phyloP scores from a whole-genome alignment of 2,113 vertebrate species.

The Cinclus cinclus region DNA sequence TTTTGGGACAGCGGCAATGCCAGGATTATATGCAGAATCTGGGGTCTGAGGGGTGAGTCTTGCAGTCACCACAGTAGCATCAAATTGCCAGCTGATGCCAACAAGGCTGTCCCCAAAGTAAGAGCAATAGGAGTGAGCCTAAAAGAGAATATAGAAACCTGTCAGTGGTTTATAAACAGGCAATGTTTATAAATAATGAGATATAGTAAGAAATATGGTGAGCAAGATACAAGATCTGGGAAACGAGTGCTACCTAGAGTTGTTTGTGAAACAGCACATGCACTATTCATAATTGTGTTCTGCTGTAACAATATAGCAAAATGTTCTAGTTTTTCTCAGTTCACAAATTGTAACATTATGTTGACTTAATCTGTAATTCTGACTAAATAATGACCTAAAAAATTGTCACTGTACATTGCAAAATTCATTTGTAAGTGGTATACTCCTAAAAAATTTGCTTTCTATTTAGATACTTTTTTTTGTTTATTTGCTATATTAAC shows the following conservation, averaged over 20 bases:
- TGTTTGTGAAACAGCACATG: neutral
- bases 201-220: neutral
- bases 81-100: neutral
- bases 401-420: neutral
- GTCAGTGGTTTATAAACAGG: neutral
- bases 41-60: neutral
- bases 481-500: neutral
- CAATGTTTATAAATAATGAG: neutral
- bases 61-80: neutral
- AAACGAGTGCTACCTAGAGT: accelerated
- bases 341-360: neutral
- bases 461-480: neutral
- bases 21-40: neutral
- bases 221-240: neutral
- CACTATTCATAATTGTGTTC: neutral
- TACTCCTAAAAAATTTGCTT: neutral
- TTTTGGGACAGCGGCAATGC: neutral
- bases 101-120: neutral
- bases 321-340: neutral
- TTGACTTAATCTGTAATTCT: neutral
- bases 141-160: neutral
- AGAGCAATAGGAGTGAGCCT: neutral
- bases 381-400: neutral
- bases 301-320: neutral
- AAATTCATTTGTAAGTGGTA: neutral